Evolutionary conservation across 2,888 invertebrate genomes (phyloP).

Genomic region (Phortica okadai): DNA sequence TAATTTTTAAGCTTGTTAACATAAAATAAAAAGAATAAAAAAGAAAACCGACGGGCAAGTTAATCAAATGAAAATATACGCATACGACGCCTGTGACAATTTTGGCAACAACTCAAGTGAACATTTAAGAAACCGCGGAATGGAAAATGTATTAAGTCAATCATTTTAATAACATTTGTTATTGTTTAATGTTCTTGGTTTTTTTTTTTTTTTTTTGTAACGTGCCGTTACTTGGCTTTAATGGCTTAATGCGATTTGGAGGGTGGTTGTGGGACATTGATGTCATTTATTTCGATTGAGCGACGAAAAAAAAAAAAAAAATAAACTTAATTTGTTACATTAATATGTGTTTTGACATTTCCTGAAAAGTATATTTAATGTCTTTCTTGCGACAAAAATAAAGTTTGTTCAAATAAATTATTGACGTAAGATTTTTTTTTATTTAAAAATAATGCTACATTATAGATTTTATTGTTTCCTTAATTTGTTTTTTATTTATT

Average conservation of each 20-base stretch:
- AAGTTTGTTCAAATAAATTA: no score
- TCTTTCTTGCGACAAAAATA: no score
- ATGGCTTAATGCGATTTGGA: slow-evolving; percentile 16
- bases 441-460: no score
- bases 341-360: no score
- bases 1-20: not conserved
- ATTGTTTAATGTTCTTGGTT: not conserved
- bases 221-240: slow-evolving; percentile 27
- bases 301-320: no score
- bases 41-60: not conserved
- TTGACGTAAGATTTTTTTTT: no score
- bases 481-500: slow-evolving; percentile 53
- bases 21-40: not conserved
- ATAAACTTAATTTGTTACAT: no score
- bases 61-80: not conserved
- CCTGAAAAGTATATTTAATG: no score
- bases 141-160: not conserved
- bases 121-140: not conserved
- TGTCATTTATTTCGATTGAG: no score
- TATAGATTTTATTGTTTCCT: slow-evolving; percentile 49
- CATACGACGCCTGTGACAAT: not conserved
- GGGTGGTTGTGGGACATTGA: no score
- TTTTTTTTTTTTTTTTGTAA: not conserved
- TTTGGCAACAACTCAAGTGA: slow-evolving; percentile 1
- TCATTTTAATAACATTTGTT: slow-evolving; percentile 10